Conservation (phyloP, 2,797 vertebrate genomes). For the Cottoperca gobio region DNA sequence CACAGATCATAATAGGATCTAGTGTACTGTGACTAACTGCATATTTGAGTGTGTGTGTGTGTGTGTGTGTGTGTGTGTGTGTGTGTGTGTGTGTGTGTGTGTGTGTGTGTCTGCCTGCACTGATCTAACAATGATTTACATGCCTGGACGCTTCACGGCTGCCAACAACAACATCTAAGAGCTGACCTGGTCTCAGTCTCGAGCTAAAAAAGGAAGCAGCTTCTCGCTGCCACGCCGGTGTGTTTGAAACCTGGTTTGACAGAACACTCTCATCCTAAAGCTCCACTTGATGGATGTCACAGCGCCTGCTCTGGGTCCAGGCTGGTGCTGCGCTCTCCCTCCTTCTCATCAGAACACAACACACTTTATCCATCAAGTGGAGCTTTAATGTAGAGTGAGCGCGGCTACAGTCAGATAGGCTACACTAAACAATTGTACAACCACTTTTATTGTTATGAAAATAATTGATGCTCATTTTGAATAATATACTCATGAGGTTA, state of each 20-base stretch:
- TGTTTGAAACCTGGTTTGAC: slow-evolving; percentile 70
- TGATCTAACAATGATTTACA: slow-evolving; percentile 60
- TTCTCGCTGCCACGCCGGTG: slow-evolving; percentile 41
- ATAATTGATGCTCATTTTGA: neutral
- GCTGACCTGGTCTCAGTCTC: slow-evolving; percentile 62
- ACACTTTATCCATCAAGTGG: slow-evolving; percentile 5
- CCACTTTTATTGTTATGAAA: neutral
- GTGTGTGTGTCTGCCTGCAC: slow-evolving; percentile 29
- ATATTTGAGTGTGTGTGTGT: slow-evolving; percentile 22
- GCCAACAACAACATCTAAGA: slow-evolving; percentile 61
- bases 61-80: slow-evolving; percentile 9
- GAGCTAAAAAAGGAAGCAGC: slow-evolving; percentile 77
- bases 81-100: slow-evolving; percentile 17
- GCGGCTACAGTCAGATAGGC: neutral
- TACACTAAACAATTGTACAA: neutral
- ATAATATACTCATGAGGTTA: neutral
- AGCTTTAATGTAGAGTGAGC: slow-evolving; percentile 12
- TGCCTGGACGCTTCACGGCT: slow-evolving; percentile 59
- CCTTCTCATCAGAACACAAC: neutral
- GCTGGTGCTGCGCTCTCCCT: slow-evolving; percentile 5
- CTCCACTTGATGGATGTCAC: slow-evolving; percentile 60
- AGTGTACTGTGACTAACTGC: slow-evolving; percentile 40
- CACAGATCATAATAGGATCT: slow-evolving; percentile 40
- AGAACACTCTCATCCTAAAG: slow-evolving; percentile 60
- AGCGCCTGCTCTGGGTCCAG: slow-evolving; percentile 39